Evolutionary conservation across 2,888 invertebrate genomes (phyloP), one percentile per base, ranked within the genome.

Genomic region (Noctua pronuba): DNA sequence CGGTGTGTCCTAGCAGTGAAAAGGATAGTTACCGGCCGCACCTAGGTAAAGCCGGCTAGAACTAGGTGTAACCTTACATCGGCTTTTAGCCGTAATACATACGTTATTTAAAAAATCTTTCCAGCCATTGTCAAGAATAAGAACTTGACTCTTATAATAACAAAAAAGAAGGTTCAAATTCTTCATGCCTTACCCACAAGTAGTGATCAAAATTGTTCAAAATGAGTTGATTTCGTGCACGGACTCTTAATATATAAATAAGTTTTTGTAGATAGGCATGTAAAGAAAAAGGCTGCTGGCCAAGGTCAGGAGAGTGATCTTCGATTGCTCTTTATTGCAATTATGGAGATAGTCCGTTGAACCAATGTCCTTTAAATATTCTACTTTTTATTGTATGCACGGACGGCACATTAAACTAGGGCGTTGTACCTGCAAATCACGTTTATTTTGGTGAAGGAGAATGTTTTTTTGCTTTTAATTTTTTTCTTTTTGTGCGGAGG

Each of bases 261-360:
- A 49, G 75, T 86, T 86, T 82, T 79, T 83, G 86, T 85, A 55
- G 46, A 79, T 80, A 82, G 81, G 72, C 49, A 77, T 80, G 80
- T 80, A 62, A 82, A 87, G 88, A 82, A 87, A 85, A 87, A 87
- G 83, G 86, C 73, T 46, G 73, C 13, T 46, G 49, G 41, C 87
- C 89, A 92, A 92, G 92, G 92, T 92, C 90, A 87, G 73, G 81
- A 80, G 83, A 88, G 92, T 90, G 91, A 92, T 92, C 92, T 91
- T 86, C 86, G 88, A 83, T 77, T 88, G 92, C 89, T 90, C 90
- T 89, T 90, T 89, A 86, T 83, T 82, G 81, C 87, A 90, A 88
- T 88, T 86, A 85, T 80, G 86, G 89, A 88, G 91, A 91, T 90
- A 91, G 91, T 90, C 82, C 90, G 77, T 89, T 90, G 92, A 91